Evolutionary conservation across 2,113 vertebrate genomes (phyloP).

Genomic region (Hydrochoerus hydrochaeris): DNA sequence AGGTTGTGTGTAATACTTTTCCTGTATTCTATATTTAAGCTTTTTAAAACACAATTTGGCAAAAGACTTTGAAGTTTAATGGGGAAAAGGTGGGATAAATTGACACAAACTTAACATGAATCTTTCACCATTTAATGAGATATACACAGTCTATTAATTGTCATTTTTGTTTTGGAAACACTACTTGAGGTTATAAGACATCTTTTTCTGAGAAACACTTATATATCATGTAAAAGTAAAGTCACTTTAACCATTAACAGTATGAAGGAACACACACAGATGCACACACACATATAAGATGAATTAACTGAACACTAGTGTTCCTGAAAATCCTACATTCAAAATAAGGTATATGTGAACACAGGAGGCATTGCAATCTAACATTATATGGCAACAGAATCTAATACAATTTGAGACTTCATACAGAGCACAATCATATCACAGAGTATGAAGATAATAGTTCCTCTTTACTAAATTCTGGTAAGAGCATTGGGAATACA

Average conservation of each 20-base stretch:
- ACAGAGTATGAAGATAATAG: conserved; percentile 52
- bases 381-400: conserved; percentile 54
- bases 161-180: neutral
- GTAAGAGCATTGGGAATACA: conserved; percentile 24
- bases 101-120: neutral
- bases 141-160: neutral
- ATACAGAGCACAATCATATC: conserved; percentile 70
- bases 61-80: neutral
- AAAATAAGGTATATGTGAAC: conserved; percentile 62
- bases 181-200: neutral
- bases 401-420: conserved; percentile 71
- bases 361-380: conserved; percentile 1
- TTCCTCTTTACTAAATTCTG: conserved; percentile 66
- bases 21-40: neutral
- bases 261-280: neutral
- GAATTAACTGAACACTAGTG: conserved; percentile 36
- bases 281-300: neutral
- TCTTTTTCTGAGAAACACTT: neutral
- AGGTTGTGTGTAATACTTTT: neutral
- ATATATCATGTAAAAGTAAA: neutral
- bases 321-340: conserved; percentile 57
- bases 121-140: neutral
- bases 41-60: neutral
- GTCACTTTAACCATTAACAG: conserved; percentile 6
- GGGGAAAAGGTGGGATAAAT: neutral